Base-by-base conservation (phyloP, 2,888 invertebrate genomes). In the Campoplex nolae region DNA sequence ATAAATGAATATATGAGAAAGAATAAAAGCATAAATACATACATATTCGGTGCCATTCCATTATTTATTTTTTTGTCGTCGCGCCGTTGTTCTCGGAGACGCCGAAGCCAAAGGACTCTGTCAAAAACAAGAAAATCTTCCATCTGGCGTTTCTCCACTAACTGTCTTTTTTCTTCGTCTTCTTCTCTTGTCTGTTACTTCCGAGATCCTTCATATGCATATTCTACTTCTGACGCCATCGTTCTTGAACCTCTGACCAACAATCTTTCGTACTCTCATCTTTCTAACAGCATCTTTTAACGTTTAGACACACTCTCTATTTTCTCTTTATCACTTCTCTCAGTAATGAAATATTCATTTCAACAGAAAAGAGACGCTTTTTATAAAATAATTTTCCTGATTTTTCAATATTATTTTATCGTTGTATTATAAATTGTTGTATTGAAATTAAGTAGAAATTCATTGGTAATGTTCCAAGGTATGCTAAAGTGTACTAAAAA, bases 41-140 rank as follows among this genome's bases (percentile, higher is more conserved):
- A 23, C 23, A 48, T n/a, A 83, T 9, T 54, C 65, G 32, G 18
- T 62, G 48, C 32, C 70, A 80, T 70, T 70, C 28, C 23, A 6
- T 75, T 75, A 2, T 75, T 62, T 68, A 42, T 56, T 75, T 48
- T 23, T 51, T 75, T 16, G 56, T 54, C 67, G 77, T 71, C 70
- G 74, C 62, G 38, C 23, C 68, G 81, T 62, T 73, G 84, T 76
- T 54, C 54, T 32, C 73, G 56, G 28, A 48, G 77, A 45, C 58
- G 75, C 54, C 48, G 58, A 23, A 42, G 35, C 51, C 67, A 38
- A 58, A 48, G 67, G 56, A 79, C 75, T 70, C 45, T 83, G 83
- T 80, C 56, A 56, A 83, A 86, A 86, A 86, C 83, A 65, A 83
- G 70, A 83, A 86, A 83, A 86, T 79, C 79, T 83, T 86, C 83